Evolutionary conservation across 2,113 vertebrate species (phyloP), one percentile per base, ranked within the genome.

Genomic region (Taurulus bubalis): DNA sequence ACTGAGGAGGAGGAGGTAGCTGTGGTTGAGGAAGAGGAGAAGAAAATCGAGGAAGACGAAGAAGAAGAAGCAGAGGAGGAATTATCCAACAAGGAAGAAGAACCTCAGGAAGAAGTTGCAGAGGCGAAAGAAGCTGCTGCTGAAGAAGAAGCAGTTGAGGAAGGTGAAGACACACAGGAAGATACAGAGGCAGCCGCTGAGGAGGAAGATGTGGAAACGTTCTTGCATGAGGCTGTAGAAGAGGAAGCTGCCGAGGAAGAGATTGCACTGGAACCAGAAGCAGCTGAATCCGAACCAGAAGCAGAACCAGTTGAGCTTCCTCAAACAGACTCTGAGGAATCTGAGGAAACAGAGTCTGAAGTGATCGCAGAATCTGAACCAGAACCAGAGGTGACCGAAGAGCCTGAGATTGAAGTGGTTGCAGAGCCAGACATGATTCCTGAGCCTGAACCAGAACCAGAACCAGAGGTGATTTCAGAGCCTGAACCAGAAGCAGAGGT

Each of bases 131-230:
- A 83, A 60, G 20, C 53, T 28, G 34, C 22, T 26, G 59, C 63
- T 38, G 85, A 80, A 28, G 85, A 82, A 24, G 83, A 86, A 30
- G 24, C 47, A 5, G 34, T 15, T 10, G 51, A 77, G 70, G 77
- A 79, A 26, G 80, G 26, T n/a, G 79, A 63, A 38, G 63, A 77
- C 7, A 32, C 20, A n/a, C 40, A 80, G 8, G 76, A 92, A 34
- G 79, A 84, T 0, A 30, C 26, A 36, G 32, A 74, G 32, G 36
- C 20, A 53, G 30, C 34, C 4, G 60, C 24, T 28, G 80, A 80
- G 47, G 68, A 87, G 34, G 67, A 80, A 20, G 40, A 2, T 9
- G 53, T 45, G 42, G 84, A 84, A 24, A 12, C 42, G 24, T 22
- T 47, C 12, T 45, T 22, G 4, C 28, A 22, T 1, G 15, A 80